Evolutionary conservation across 2,888 invertebrate genomes (phyloP).

Genomic region (Melanostoma scalare): DNA sequence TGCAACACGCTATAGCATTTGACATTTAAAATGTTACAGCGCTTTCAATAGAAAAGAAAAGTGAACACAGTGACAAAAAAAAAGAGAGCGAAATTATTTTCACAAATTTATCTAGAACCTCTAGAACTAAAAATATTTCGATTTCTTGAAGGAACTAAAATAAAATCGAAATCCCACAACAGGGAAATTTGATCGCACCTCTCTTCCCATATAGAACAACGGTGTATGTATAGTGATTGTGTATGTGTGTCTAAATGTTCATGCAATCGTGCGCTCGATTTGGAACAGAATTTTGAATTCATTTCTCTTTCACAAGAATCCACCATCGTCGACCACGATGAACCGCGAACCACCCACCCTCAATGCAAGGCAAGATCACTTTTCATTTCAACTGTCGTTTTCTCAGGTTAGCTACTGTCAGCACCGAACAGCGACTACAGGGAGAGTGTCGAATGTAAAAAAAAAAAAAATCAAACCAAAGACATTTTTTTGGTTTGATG

Average conservation of each 20-base stretch:
- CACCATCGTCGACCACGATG: slow-evolving; percentile 16
- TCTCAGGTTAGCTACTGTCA: slow-evolving; percentile 38
- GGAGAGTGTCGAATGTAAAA: slow-evolving; percentile 48
- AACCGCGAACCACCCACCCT: slow-evolving; percentile 39
- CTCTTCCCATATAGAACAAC: slow-evolving; percentile 17
- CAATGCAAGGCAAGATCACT: slow-evolving; percentile 45
- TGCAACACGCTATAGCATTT: slow-evolving; percentile 40
- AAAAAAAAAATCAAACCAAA: slow-evolving; percentile 7
- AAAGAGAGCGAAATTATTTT: slow-evolving; percentile 39
- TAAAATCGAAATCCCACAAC: slow-evolving; percentile 21
- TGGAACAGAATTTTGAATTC: slow-evolving; percentile 56
- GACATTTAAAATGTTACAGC: slow-evolving; percentile 53
- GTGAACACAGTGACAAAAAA: slow-evolving; percentile 22
- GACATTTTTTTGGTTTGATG: slow-evolving; percentile 45
- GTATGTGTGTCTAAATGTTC: slow-evolving; percentile 25
- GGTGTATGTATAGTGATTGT: slow-evolving; percentile 3
- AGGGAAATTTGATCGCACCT: slow-evolving; percentile 64
- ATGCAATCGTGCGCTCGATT: slow-evolving; percentile 46
- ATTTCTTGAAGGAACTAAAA: background rate
- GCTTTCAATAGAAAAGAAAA: slow-evolving; percentile 8
- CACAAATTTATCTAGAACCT: slow-evolving; percentile 33
- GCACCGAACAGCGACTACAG: background rate
- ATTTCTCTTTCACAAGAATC: slow-evolving; percentile 60
- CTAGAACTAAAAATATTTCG: slow-evolving; percentile 42
- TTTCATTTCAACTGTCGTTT: slow-evolving; percentile 60